Conservation (phyloP, 2,113 vertebrate species). For the Anhinga rufa region DNA sequence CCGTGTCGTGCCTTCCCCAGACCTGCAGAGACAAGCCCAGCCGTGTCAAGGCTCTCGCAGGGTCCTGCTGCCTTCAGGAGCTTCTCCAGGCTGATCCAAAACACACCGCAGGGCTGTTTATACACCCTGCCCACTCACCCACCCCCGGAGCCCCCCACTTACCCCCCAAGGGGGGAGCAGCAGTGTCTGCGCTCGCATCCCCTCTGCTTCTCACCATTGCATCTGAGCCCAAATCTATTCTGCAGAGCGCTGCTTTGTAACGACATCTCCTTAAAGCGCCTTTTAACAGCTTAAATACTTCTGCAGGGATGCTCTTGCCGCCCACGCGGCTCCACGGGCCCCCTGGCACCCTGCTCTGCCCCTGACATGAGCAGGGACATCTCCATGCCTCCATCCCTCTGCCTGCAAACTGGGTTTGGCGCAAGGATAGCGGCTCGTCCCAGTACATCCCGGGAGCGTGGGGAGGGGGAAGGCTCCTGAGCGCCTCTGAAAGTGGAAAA, state of each 20-base stretch:
- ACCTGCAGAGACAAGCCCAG: neutral
- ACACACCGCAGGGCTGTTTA: accelerated
- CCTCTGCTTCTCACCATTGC: neutral
- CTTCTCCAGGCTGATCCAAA: neutral
- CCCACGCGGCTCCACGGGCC: accelerated
- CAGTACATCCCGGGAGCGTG: accelerated
- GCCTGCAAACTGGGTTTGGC: neutral
- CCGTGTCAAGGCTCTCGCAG: accelerated
- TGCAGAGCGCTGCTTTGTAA: conserved; percentile 29
- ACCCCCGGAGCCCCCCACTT: neutral
- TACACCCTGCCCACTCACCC: neutral
- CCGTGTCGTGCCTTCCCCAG: neutral
- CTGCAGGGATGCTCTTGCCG: neutral
- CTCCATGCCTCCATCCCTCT: neutral
- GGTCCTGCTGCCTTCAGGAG: neutral
- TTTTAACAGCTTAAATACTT: conserved; percentile 9
- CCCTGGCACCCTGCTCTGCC: neutral
- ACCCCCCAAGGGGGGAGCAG: neutral
- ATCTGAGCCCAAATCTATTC: conserved; percentile 46
- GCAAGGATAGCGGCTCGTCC: neutral
- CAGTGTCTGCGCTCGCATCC: neutral
- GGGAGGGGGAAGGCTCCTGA: neutral
- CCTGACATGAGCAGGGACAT: neutral
- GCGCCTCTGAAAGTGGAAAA: neutral
- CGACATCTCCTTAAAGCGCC: neutral